Conservation (phyloP, 1,140 invertebrate species). For the Aphis craccivora region DNA sequence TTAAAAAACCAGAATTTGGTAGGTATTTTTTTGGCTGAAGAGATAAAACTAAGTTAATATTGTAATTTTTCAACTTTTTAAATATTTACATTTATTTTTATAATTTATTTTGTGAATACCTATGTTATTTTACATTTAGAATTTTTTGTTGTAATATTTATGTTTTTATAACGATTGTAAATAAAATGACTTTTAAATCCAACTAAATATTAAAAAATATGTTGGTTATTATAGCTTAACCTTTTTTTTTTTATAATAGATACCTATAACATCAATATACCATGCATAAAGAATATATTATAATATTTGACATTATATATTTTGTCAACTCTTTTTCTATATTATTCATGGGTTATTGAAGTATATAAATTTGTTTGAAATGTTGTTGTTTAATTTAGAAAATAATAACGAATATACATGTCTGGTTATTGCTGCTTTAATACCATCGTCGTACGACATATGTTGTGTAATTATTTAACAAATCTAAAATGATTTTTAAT, state of each 20-base stretch:
- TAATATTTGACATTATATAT: not conserved
- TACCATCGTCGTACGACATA: not conserved
- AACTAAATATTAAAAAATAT: not conserved
- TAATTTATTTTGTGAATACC: slow-evolving; percentile 48
- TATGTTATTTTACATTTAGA: not conserved
- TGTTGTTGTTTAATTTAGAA: not conserved
- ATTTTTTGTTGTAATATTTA: not conserved
- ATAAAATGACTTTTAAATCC: not conserved
- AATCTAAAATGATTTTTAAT: not conserved
- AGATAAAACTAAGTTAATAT: slow-evolving; percentile 15
- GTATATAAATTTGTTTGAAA: not conserved
- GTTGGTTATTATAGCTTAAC: not conserved
- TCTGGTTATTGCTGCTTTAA: not conserved
- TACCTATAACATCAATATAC: not conserved
- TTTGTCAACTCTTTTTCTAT: not conserved
- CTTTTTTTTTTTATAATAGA: not conserved
- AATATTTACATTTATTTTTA: not conserved
- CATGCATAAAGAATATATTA: not conserved
- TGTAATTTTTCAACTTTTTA: slow-evolving; percentile 3
- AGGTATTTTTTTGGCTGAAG: not conserved
- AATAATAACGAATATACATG: not conserved
- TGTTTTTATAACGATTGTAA: not conserved
- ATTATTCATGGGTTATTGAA: not conserved
- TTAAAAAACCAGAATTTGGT: not conserved
- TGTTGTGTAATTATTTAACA: not conserved